These are phyloP conservation scores for Orycteropus afer DNA, from an alignment of 2,113 vertebrate species.

Conservation along the genomic window DNA sequence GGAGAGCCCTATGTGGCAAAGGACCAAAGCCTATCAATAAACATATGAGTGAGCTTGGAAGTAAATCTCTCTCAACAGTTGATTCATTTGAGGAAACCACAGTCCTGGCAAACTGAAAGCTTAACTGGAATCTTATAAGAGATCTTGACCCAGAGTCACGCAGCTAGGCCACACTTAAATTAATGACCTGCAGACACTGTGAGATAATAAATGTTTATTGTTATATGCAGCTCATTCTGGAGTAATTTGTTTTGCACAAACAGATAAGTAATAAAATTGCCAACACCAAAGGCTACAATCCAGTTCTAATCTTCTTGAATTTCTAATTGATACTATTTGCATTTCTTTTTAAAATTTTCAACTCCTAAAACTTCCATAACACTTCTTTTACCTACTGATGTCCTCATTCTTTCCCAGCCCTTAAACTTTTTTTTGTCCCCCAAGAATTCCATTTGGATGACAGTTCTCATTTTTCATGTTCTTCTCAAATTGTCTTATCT, in stretches of 20 bases:
- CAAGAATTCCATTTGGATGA: not conserved
- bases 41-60: too few species aligned
- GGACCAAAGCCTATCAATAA: too few species aligned
- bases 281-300: not conserved
- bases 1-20: too few species aligned
- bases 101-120: too few species aligned
- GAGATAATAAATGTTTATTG: not conserved
- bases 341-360: not conserved
- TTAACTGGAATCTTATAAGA: too few species aligned
- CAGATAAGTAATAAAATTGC: not conserved
- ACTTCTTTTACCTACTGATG: accelerated
- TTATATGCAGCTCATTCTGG: not conserved
- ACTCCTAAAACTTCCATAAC: not conserved
- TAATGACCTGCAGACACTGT: not conserved
- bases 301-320: not conserved
- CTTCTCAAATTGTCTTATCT: too few species aligned
- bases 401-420: not conserved
- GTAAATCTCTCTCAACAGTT: too few species aligned
- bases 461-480: not conserved
- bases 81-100: too few species aligned
- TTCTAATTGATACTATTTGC: not conserved
- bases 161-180: not conserved
- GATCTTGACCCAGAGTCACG: not conserved
- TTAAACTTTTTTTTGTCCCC: not conserved
- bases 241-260: not conserved